These are phyloP conservation scores for Mesocricetus auratus DNA, from an alignment of 2,113 vertebrate species.

Conservation along the genomic window DNA sequence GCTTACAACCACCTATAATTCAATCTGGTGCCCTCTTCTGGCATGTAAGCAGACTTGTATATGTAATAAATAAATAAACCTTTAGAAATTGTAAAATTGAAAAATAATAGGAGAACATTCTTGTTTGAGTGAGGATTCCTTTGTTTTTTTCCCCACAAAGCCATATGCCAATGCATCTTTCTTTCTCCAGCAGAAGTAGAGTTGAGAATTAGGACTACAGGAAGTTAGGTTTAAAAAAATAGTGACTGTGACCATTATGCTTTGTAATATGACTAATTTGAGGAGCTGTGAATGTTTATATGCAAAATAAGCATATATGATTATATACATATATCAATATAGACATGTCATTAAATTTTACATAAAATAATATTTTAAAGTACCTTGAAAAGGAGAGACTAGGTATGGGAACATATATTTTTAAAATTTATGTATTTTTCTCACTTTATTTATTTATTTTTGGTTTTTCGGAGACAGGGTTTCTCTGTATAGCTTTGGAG, in stretches of 20 bases:
- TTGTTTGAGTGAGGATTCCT: background rate
- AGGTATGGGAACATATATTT: background rate
- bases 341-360: slow-evolving; percentile 1
- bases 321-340: background rate
- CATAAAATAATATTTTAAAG: slow-evolving; percentile 3
- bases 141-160: background rate
- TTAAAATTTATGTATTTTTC: background rate
- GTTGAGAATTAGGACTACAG: background rate
- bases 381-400: background rate
- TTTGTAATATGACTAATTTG: slow-evolving; percentile 4
- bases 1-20: too few species aligned
- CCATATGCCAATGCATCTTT: background rate
- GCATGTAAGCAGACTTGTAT: too few species aligned
- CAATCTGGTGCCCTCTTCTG: too few species aligned
- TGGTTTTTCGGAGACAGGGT: too few species aligned
- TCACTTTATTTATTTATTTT: too few species aligned
- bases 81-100: slow-evolving; percentile 29
- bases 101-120: background rate
- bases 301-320: background rate
- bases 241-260: background rate
- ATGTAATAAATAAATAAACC: too few species aligned
- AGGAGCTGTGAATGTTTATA: background rate
- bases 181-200: background rate
- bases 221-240: slow-evolving; percentile 8
- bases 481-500: too few species aligned